Evolutionary conservation across 2,797 vertebrate species (phyloP).

Genomic region (Urosaurus nigricauda): DNA sequence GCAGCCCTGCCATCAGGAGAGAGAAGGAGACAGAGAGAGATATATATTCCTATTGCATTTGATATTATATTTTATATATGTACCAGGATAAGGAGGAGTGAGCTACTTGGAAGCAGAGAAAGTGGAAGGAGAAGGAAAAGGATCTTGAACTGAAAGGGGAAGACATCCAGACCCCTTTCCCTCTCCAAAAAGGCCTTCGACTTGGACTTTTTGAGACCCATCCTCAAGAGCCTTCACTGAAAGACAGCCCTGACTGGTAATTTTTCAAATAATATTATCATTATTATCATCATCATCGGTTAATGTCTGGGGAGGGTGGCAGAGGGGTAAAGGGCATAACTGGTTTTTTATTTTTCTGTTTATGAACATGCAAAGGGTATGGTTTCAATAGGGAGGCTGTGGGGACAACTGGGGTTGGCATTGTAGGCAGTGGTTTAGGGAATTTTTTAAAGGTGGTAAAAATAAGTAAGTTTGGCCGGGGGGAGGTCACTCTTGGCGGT

Average conservation of each 20-base stretch:
- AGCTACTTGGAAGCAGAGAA: neutral
- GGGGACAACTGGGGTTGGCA: neutral
- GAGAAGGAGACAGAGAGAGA: too few species aligned
- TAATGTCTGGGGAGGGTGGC: too few species aligned
- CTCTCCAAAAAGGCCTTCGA: neutral
- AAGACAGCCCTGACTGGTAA: slow-evolving; percentile 35
- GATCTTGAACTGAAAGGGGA: neutral
- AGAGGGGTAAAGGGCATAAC: neutral
- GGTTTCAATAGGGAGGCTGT: neutral
- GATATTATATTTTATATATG: slow-evolving; percentile 6
- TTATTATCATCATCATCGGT: too few species aligned
- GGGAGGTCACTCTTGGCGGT: neutral
- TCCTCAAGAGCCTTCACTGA: neutral
- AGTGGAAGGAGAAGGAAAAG: neutral
- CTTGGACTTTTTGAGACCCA: slow-evolving; percentile 9
- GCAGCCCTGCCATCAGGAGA: neutral
- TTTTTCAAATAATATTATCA: neutral
- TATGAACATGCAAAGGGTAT: neutral
- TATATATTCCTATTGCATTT: neutral
- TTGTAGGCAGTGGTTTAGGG: too few species aligned
- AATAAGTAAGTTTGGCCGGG: too few species aligned
- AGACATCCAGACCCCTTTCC: neutral
- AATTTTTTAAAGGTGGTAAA: too few species aligned
- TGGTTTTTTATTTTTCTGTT: neutral
- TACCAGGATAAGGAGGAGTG: neutral